Percentiles rank a stretch among this genome's conserved stretches.
These are phyloP conservation scores for Cynoglossus semilaevis DNA, from an alignment of 2,113 vertebrate species.

Conservation along the genomic window DNA sequence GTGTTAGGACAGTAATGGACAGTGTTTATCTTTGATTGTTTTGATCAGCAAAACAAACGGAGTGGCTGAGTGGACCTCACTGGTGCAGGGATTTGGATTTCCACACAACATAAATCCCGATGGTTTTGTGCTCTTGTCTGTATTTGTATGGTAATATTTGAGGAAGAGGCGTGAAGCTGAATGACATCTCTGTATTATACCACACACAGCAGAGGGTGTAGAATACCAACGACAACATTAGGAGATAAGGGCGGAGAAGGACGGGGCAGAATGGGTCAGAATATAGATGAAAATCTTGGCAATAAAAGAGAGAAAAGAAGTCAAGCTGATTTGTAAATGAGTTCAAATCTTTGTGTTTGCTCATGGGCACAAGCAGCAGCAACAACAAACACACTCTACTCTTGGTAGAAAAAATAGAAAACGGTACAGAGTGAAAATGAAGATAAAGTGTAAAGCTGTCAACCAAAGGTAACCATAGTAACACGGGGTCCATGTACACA, in stretches of 20 bases:
- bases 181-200: conserved; percentile 64
- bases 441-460: conserved; percentile 52
- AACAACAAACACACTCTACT: conserved; percentile 62
- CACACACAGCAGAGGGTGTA: conserved; percentile 22
- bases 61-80: conserved; percentile 33
- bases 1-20: conserved; percentile 37
- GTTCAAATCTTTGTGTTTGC: conserved; percentile 32
- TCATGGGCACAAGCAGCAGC: conserved; percentile 50
- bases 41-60: conserved; percentile 44
- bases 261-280: conserved; percentile 29
- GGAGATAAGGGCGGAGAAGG: conserved; percentile 47
- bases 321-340: conserved; percentile 1
- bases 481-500: conserved; percentile 43
- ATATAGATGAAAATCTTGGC: background rate
- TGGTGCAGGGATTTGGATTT: conserved; percentile 40
- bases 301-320: background rate
- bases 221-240: conserved; percentile 71
- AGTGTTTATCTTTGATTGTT: conserved; percentile 44
- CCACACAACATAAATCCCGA: conserved; percentile 46
- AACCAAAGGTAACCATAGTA: conserved; percentile 57
- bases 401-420: conserved; percentile 66
- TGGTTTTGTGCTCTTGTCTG: conserved; percentile 50
- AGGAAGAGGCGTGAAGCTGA: conserved; percentile 57
- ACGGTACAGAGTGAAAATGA: conserved; percentile 33
- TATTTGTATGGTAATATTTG: conserved; percentile 71